Evolutionary conservation across 2,797 vertebrate genomes (phyloP).

Genomic region (Pseudocheirus occidentalis): DNA sequence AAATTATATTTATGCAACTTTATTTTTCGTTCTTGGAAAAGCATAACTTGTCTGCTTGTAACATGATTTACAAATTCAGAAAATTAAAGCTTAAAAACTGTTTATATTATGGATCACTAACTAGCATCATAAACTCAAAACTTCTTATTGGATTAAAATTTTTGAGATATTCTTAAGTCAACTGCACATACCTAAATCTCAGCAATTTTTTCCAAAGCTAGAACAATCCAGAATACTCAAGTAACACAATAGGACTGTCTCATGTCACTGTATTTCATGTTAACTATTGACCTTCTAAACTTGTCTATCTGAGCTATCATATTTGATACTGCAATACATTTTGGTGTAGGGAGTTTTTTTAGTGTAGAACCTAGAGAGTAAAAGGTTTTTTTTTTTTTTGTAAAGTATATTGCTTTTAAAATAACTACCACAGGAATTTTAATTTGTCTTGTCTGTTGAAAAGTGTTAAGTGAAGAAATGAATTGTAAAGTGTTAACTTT

Average conservation of each 20-base stretch:
- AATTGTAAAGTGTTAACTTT: conserved; percentile 50
- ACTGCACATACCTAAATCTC: neutral
- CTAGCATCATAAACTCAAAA: neutral
- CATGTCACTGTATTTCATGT: neutral
- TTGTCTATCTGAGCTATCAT: conserved; percentile 12
- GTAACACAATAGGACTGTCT: conserved; percentile 16
- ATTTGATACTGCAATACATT: conserved; percentile 20
- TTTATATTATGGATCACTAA: neutral
- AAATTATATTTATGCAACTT: neutral
- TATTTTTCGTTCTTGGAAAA: conserved; percentile 1
- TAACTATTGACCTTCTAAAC: neutral
- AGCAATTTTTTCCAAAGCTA: conserved; percentile 15
- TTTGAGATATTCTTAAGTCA: neutral
- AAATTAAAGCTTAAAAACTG: neutral
- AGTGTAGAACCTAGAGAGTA: neutral
- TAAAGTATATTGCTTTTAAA: conserved; percentile 37
- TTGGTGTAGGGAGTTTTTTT: neutral
- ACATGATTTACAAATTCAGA: conserved; percentile 10
- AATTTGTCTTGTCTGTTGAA: conserved; percentile 26
- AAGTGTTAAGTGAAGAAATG: conserved; percentile 6
- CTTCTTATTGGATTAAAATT: neutral
- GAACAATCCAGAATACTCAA: conserved; percentile 2
- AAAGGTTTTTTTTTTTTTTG: neutral
- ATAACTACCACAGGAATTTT: conserved; percentile 38
- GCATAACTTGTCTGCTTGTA: neutral